Conservation (phyloP, 2,888 invertebrate genomes). For the Volucella zonaria region DNA sequence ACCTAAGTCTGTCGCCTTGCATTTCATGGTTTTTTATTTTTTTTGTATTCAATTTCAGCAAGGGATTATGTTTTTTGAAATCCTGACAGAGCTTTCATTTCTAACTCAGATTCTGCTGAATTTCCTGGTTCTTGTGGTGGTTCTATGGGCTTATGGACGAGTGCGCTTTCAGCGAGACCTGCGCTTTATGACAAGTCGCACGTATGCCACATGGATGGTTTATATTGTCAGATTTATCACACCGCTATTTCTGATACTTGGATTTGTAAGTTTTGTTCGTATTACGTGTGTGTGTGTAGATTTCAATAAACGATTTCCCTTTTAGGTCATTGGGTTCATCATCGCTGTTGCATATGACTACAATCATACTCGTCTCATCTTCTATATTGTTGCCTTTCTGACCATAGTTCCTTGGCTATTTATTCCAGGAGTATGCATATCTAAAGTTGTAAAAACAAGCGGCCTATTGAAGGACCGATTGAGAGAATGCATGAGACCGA, state of each 20-base stretch:
- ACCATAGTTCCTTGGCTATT: slow-evolving; percentile 76
- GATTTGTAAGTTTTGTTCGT: slow-evolving; percentile 34
- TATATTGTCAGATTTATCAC: slow-evolving; percentile 86
- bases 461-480: slow-evolving; percentile 77
- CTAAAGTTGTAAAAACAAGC: slow-evolving; percentile 75
- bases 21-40: neutral
- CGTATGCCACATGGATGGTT: slow-evolving; percentile 82
- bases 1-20: neutral
- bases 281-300: neutral
- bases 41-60: slow-evolving; percentile 25
- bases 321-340: slow-evolving; percentile 55
- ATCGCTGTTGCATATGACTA: slow-evolving; percentile 39
- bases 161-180: slow-evolving; percentile 85
- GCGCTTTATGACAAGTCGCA: slow-evolving; percentile 88
- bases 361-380: slow-evolving; percentile 44
- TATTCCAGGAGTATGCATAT: slow-evolving; percentile 78
- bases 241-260: slow-evolving; percentile 82
- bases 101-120: slow-evolving; percentile 90
- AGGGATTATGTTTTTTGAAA: slow-evolving; percentile 63
- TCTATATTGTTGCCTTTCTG: slow-evolving; percentile 33
- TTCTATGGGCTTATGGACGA: slow-evolving; percentile 91
- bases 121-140: slow-evolving; percentile 89
- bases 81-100: slow-evolving; percentile 53
- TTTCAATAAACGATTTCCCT: slow-evolving; percentile 24
- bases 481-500: slow-evolving; percentile 77